These are phyloP conservation scores for Coracopsis vasa DNA, from an alignment of 2,113 vertebrate species.

Conservation along the genomic window DNA sequence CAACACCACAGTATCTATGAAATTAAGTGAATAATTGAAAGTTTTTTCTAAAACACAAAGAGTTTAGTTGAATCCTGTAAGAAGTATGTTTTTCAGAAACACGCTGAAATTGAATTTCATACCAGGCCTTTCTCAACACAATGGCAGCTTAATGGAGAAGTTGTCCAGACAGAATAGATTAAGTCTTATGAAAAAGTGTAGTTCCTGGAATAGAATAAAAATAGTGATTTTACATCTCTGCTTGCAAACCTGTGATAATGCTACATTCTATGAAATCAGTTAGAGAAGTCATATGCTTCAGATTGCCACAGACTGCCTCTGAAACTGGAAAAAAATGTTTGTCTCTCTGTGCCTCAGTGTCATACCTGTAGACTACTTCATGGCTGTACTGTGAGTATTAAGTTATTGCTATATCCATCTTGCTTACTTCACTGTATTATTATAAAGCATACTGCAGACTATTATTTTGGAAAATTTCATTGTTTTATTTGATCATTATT, in stretches of 20 bases:
- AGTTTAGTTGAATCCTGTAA: not conserved
- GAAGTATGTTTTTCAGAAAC: not conserved
- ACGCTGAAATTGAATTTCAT: not conserved
- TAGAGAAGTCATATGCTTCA: not conserved
- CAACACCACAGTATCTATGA: not conserved
- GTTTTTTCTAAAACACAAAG: not conserved
- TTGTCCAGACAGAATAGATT: not conserved
- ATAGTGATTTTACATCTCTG: not conserved
- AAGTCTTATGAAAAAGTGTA: not conserved
- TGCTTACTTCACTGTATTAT: not conserved
- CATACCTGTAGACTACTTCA: not conserved
- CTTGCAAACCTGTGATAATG: not conserved
- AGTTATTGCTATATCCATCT: not conserved
- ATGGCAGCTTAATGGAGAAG: not conserved
- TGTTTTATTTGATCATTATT: not conserved
- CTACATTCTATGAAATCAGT: not conserved
- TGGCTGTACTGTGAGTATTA: not conserved
- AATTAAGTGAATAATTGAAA: not conserved
- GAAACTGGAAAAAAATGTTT: not conserved
- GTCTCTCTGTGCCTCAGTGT: not conserved
- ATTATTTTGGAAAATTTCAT: not conserved
- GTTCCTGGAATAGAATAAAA: slow-evolving; percentile 4
- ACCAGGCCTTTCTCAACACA: not conserved
- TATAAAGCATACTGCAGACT: not conserved
- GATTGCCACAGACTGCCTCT: not conserved